A percentile compares a stretch with the other conserved stretches of the same genome.
These are phyloP conservation scores for Thermophis baileyi DNA, from an alignment of 2,113 vertebrate genomes.

Conservation along the genomic window DNA sequence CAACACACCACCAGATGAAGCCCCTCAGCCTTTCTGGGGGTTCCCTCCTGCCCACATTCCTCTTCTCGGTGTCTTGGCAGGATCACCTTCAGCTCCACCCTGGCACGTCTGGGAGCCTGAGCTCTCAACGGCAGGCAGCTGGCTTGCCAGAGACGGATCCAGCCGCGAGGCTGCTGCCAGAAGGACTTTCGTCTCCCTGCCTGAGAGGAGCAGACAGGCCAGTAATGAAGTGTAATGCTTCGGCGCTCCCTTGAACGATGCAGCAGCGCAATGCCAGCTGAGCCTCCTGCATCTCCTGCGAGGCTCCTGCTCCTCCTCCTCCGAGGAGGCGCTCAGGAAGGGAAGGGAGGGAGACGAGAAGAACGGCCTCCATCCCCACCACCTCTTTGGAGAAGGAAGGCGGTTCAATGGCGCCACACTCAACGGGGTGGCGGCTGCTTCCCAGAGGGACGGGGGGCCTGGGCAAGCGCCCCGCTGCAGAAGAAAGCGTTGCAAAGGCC, in stretches of 20 bases:
- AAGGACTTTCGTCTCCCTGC: conserved; percentile 54
- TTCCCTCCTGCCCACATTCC: not conserved
- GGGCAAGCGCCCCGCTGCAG: not conserved
- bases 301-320: conserved; percentile 3
- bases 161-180: conserved; percentile 29
- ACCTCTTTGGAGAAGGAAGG: not conserved
- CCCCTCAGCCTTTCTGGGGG: not conserved
- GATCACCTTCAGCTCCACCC: not conserved
- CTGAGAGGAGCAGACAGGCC: conserved; percentile 61
- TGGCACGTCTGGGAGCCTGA: not conserved
- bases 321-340: not conserved
- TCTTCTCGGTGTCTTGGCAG: not conserved
- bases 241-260: conserved; percentile 57
- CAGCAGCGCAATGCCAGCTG: conserved; percentile 24
- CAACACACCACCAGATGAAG: no score
- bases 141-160: not conserved
- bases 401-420: not conserved
- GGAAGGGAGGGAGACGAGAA: conserved; percentile 6
- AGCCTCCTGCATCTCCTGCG: conserved; percentile 25
- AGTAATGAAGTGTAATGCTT: conserved; percentile 60
- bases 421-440: not conserved
- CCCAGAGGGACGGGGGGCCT: not conserved
- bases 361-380: conserved; percentile 21
- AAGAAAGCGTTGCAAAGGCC: not conserved
- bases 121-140: not conserved